Base-by-base conservation (phyloP, 1,140 invertebrate species). In the Macrosteles quadrilineatus region DNA sequence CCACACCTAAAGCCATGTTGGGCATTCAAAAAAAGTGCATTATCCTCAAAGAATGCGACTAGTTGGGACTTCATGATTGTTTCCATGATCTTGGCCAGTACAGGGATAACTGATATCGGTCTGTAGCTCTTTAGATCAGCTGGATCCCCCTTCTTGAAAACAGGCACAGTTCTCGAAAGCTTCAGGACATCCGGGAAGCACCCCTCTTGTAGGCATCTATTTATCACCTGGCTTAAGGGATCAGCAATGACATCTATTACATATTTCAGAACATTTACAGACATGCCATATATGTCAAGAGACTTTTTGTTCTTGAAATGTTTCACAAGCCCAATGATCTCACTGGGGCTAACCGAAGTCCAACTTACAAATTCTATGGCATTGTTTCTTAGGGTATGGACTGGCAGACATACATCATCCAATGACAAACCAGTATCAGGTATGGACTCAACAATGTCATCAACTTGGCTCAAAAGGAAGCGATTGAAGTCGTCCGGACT, bases 131-230 rank as follows among this genome's bases (percentile, higher is more conserved):
- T n/a, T 17, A 30, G 19, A 11, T 23, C 21, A 11, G 4, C 29
- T 25, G 21, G 17, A 29, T 63, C 59, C 29, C 59, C 9, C 59
- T 63, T 63, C 14, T 63, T 63, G 29, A 63, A 63, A 23, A 63
- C 32, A 1, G 59, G 59, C 17, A 63, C 59, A 1, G 59, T 63
- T 4, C 59, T 63, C 32, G 59, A 63, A 17, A 63, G 19, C 59
- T 63, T 63, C 23, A 63, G 29, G 2, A 63, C n/a, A 29, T 30
- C 23, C 4, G 59, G 59, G 32, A 63, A 63, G 3, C 23, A 19
- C 29, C 21, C 59, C 30, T 63, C 27, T 9, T 30, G n/a, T 14
- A 63, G 59, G 30, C 59, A 63, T 21, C 21, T 30, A 32, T 63
- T 63, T 19, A 29, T 63, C 17, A 63, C n/a, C 30, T 32, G 23